Conservation (phyloP, 1,140 invertebrate genomes). For the Maconellicoccus hirsutus region DNA sequence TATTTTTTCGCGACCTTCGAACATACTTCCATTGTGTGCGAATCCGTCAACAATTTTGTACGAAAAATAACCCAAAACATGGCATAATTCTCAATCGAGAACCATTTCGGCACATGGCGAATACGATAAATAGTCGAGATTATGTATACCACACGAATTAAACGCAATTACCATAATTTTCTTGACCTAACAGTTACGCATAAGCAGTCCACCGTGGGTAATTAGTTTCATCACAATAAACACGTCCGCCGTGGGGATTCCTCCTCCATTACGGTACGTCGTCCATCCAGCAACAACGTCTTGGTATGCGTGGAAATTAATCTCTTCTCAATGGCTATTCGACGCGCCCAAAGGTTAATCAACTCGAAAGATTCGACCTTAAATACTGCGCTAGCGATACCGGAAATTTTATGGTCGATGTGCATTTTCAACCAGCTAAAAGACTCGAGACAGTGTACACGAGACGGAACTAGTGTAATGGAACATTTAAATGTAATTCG, state of each 20-base stretch:
- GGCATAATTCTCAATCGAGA: no score
- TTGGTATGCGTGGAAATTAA: not conserved
- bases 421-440: not conserved
- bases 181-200: constrained; percentile 7
- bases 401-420: not conserved
- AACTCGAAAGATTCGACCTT: not conserved
- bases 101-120: no score
- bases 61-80: no score
- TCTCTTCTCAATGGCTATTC: not conserved
- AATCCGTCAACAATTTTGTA: no score
- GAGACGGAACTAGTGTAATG: not conserved
- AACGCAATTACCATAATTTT: not conserved
- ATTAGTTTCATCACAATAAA: not conserved
- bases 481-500: not conserved
- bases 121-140: not conserved
- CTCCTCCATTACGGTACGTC: not conserved
- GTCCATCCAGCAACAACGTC: not conserved
- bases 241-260: not conserved
- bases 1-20: no score
- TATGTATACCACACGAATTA: not conserved
- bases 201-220: not conserved
- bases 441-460: not conserved
- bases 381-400: not conserved
- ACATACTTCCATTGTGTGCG: no score
- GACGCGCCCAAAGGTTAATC: not conserved